phyloP scores from a whole-genome alignment of 2,113 vertebrate genomes.

The Paracanthobrama guichenoti region DNA sequence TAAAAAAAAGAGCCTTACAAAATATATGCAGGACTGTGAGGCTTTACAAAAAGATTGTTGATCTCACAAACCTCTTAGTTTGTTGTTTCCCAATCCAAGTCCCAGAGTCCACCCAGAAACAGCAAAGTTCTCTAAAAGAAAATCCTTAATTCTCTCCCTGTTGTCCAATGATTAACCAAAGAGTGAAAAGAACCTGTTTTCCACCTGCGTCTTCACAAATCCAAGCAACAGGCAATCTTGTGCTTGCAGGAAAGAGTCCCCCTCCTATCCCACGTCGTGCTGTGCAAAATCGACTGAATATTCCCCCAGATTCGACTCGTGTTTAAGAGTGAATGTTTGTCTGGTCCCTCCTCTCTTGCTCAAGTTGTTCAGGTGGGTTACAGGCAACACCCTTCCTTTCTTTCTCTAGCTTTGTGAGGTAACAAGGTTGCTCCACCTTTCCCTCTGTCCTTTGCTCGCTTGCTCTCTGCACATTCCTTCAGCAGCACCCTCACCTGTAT shows the following conservation, averaged over 20 bases:
- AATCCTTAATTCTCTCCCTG: slow-evolving; percentile 53
- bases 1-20: not conserved
- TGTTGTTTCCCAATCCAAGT: slow-evolving; percentile 59
- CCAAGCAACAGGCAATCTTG: not conserved
- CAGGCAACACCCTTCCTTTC: slow-evolving; percentile 65
- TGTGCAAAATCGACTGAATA: slow-evolving; percentile 33
- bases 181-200: slow-evolving; percentile 50
- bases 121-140: slow-evolving; percentile 36
- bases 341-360: slow-evolving; percentile 67
- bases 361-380: slow-evolving; percentile 63
- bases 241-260: not conserved
- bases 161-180: slow-evolving; percentile 31
- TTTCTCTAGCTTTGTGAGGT: slow-evolving; percentile 55
- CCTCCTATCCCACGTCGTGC: not conserved
- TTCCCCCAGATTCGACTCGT: slow-evolving; percentile 54
- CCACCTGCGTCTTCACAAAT: slow-evolving; percentile 58
- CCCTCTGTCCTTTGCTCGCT: not conserved
- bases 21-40: slow-evolving; percentile 1
- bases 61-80: slow-evolving; percentile 74
- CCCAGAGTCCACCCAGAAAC: slow-evolving; percentile 66
- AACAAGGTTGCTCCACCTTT: slow-evolving; percentile 43
- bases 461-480: not conserved
- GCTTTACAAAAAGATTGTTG: slow-evolving; percentile 58
- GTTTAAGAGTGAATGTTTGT: slow-evolving; percentile 48
- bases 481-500: slow-evolving; percentile 34